These are phyloP conservation scores for Xylocopa sonorina DNA, from an alignment of 1,140 invertebrate genomes.

Conservation along the genomic window DNA sequence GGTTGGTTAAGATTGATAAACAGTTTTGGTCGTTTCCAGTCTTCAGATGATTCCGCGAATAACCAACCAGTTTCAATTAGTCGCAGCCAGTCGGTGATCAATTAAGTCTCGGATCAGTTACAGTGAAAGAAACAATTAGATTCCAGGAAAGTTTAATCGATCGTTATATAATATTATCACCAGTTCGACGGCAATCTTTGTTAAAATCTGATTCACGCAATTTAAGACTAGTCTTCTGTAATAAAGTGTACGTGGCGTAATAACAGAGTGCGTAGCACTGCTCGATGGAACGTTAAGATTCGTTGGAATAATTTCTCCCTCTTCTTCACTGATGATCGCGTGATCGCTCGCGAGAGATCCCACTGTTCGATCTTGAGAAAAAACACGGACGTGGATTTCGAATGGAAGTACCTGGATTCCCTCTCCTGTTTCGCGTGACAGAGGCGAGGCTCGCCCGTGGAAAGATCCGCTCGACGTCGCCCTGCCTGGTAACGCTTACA, in stretches of 20 bases:
- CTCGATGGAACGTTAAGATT: neutral
- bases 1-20: too few species aligned
- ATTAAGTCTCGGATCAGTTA: too few species aligned
- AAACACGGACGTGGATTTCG: constrained; percentile 9
- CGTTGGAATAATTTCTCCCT: neutral
- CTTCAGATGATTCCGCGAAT: neutral
- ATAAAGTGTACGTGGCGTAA: too few species aligned
- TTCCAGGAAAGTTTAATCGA: neutral
- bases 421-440: constrained; percentile 17
- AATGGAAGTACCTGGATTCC: constrained; percentile 27
- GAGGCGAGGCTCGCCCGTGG: constrained; percentile 10
- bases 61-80: neutral
- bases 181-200: too few species aligned
- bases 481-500: constrained; percentile 76
- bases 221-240: too few species aligned
- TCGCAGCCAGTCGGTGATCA: neutral
- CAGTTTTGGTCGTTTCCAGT: neutral
- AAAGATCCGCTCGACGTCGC: constrained; percentile 77
- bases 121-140: neutral
- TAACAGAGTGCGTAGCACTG: too few species aligned
- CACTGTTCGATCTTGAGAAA: neutral
- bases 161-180: neutral
- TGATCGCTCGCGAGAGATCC: neutral
- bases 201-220: too few species aligned
- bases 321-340: neutral